Conservation (phyloP, 2,113 vertebrate genomes). For the Lasiurus borealis region DNA sequence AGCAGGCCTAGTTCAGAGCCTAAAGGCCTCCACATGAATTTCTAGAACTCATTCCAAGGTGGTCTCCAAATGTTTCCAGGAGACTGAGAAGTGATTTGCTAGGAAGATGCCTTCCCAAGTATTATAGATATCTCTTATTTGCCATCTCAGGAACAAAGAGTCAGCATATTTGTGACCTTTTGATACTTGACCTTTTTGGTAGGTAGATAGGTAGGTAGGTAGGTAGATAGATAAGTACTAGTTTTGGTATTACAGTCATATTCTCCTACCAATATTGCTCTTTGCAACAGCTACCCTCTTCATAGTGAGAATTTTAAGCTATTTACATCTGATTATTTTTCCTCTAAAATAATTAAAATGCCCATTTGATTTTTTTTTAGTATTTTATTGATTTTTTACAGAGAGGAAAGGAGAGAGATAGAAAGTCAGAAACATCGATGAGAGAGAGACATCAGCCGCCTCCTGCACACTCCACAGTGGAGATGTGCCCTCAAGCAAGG, state of each 20-base stretch:
- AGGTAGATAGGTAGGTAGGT: neutral
- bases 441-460: too few relatives aligned
- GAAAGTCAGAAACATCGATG: too few relatives aligned
- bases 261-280: neutral
- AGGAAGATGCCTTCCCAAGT: neutral
- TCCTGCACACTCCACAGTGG: too few relatives aligned
- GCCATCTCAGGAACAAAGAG: neutral
- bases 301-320: slow-evolving; percentile 35
- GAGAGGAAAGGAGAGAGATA: too few relatives aligned
- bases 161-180: neutral
- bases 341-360: slow-evolving; percentile 55
- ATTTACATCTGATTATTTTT: slow-evolving; percentile 36
- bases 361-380: slow-evolving; percentile 55
- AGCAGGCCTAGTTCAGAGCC: neutral
- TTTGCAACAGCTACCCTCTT: neutral
- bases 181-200: neutral
- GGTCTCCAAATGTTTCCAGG: neutral
- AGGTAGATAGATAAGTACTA: neutral
- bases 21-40: neutral
- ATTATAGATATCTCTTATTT: neutral
- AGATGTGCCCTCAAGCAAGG: too few relatives aligned
- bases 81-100: neutral
- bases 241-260: neutral
- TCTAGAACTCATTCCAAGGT: neutral
- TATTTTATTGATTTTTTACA: too few relatives aligned